Evolutionary conservation across 2,888 invertebrate species (phyloP).

Genomic region (Eulithis testata): DNA sequence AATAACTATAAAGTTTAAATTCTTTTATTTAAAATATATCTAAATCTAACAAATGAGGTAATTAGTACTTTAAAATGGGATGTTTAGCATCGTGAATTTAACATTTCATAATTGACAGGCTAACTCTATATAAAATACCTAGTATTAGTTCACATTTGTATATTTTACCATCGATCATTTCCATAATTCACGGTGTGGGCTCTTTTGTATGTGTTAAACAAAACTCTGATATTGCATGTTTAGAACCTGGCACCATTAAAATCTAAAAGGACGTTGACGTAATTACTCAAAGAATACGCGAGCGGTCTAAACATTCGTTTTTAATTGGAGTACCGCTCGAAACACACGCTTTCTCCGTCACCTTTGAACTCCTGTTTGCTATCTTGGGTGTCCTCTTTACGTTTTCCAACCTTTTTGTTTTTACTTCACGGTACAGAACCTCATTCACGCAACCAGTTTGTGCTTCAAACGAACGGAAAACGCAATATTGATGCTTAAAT

Average conservation of each 20-base stretch:
- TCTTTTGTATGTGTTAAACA: conserved; percentile 45
- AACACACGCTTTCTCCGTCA: conserved; percentile 61
- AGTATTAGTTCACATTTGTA: neutral
- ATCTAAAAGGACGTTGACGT: conserved; percentile 58
- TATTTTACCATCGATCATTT: neutral
- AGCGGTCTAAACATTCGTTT: conserved; percentile 68
- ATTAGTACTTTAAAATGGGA: neutral
- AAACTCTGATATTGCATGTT: conserved; percentile 55
- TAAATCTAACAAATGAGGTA: too few species aligned
- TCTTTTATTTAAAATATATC: neutral
- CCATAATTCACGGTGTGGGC: conserved; percentile 43
- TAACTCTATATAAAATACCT: too few species aligned
- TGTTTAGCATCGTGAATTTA: neutral
- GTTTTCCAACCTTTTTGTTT: conserved; percentile 29
- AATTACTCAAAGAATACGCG: conserved; percentile 67
- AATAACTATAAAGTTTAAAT: conserved; percentile 16
- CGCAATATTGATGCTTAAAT: conserved; percentile 27
- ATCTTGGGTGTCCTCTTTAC: conserved; percentile 56
- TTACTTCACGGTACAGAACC: conserved; percentile 27
- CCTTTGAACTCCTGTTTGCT: conserved; percentile 75
- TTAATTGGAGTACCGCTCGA: conserved; percentile 79
- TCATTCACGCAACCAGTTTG: conserved; percentile 23
- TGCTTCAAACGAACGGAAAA: conserved; percentile 31
- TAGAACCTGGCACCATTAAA: conserved; percentile 43
- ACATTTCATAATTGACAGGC: too few species aligned